Percentiles rank a stretch among this genome's conserved stretches.
Conservation (phyloP, 1,140 invertebrate genomes). For the Phymastichus coffea region DNA sequence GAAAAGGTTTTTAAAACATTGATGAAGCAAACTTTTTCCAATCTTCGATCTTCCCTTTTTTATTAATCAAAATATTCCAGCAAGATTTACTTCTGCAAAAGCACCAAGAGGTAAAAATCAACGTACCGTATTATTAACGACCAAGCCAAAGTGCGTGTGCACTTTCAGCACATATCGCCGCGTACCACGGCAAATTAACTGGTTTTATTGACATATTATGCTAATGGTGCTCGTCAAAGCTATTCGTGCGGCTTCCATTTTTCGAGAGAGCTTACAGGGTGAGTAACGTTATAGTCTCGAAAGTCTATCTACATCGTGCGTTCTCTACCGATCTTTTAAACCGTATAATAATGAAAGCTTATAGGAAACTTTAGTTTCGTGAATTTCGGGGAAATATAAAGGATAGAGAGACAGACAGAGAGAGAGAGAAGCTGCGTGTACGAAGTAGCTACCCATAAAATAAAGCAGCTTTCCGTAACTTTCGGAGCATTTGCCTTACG, state of each 20-base stretch:
- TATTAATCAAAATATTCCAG: no score
- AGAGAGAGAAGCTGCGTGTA: not conserved
- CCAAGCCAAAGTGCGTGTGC: conserved; percentile 3
- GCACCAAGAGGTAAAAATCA: not conserved
- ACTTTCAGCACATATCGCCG: not conserved
- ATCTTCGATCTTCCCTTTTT: no score
- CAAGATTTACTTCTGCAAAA: no score
- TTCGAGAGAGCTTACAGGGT: not conserved
- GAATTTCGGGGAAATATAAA: conserved; percentile 14
- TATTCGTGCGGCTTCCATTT: conserved; percentile 8
- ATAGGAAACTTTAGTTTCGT: conserved; percentile 5
- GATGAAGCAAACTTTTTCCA: no score
- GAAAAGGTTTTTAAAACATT: no score
- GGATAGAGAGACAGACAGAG: not conserved
- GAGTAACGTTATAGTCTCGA: no score
- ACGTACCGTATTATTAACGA: conserved; percentile 7
- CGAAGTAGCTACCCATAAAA: not conserved
- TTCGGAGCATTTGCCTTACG: conserved; percentile 2
- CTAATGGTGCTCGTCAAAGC: conserved; percentile 16
- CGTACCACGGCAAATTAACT: conserved; percentile 15
- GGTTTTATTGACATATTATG: conserved; percentile 28
- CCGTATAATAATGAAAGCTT: conserved; percentile 25
- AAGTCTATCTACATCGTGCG: no score
- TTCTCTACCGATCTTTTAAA: no score
- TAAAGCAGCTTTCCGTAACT: conserved; percentile 7